Evolutionary conservation across 1,140 invertebrate genomes (phyloP).

Genomic region (Tetragonula clypearis): DNA sequence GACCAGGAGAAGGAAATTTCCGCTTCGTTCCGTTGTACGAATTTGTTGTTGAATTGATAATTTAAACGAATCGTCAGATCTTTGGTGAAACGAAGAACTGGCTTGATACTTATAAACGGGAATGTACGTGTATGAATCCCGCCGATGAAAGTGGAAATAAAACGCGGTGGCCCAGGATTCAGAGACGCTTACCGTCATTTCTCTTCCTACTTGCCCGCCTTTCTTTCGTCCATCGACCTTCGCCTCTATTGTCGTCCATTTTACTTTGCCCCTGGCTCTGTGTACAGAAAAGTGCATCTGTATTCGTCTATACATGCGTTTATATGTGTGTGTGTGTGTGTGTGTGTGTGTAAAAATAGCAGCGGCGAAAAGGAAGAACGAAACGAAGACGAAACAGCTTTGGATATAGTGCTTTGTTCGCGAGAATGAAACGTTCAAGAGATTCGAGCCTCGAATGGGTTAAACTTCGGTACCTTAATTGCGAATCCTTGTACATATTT

Average conservation of each 20-base stretch:
- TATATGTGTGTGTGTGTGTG: not conserved
- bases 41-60: not conserved
- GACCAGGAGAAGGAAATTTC: no score
- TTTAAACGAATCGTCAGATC: not conserved
- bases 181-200: conserved; percentile 53
- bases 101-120: not conserved
- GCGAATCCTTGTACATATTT: conserved; percentile 2
- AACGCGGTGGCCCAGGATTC: conserved; percentile 40
- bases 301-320: not conserved
- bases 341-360: not conserved
- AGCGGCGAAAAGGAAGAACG: conserved; percentile 11
- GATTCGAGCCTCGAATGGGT: not conserved
- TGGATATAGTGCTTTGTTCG: conserved; percentile 31
- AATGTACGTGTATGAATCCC: conserved; percentile 1
- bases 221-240: conserved; percentile 38
- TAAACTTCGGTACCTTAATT: not conserved
- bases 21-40: no score
- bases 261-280: conserved; percentile 3
- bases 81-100: not conserved
- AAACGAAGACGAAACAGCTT: not conserved
- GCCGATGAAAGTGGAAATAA: conserved; percentile 5
- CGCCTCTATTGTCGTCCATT: conserved; percentile 9
- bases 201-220: conserved; percentile 30
- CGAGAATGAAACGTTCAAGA: conserved; percentile 18
- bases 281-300: conserved; percentile 34